Percentiles rank a stretch among this genome's conserved stretches.
phyloP scores from a whole-genome alignment of 92 coral and sea anemone species.

The Siderastrea radians region DNA sequence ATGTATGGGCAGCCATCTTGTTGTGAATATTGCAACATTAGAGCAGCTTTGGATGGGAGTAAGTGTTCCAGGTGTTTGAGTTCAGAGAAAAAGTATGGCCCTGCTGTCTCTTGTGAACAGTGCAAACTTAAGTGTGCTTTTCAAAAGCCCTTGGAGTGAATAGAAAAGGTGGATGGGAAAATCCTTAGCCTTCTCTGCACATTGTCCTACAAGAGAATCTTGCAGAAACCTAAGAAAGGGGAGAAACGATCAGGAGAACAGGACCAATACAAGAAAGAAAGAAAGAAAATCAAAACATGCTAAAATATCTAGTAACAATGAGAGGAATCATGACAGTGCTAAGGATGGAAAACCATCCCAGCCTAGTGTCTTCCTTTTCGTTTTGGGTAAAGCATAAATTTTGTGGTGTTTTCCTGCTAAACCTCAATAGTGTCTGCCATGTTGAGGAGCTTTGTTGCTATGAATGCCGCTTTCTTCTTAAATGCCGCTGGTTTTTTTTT shows the following conservation, averaged over 20 bases:
- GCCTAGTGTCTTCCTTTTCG: too few relatives aligned
- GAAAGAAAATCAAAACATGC: too few relatives aligned
- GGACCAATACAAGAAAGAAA: too few relatives aligned
- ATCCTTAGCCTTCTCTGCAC: slow-evolving; percentile 89
- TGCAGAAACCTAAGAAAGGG: slow-evolving; percentile 78
- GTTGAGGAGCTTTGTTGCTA: too few relatives aligned
- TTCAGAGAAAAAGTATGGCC: slow-evolving; percentile 90
- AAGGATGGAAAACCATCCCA: slow-evolving; percentile 25
- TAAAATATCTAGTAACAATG: neutral
- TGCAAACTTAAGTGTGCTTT: slow-evolving; percentile 95
- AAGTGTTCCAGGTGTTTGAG: slow-evolving; percentile 91
- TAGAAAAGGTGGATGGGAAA: slow-evolving; percentile 93
- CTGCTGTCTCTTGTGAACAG: slow-evolving; percentile 92
- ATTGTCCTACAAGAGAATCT: slow-evolving; percentile 86
- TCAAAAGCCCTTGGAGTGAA: slow-evolving; percentile 86
- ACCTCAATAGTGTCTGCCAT: too few relatives aligned
- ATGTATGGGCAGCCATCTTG: slow-evolving; percentile 76
- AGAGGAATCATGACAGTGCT: neutral
- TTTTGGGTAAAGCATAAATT: too few relatives aligned
- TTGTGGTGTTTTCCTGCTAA: too few relatives aligned
- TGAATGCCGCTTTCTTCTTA: too few relatives aligned
- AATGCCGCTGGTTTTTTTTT: too few relatives aligned
- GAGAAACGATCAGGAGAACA: too few relatives aligned
- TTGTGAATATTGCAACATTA: too few relatives aligned
- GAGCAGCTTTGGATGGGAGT: too few relatives aligned